These are phyloP conservation scores for Pituophis catenifer DNA, from an alignment of 2,113 vertebrate genomes.

Conservation along the genomic window DNA sequence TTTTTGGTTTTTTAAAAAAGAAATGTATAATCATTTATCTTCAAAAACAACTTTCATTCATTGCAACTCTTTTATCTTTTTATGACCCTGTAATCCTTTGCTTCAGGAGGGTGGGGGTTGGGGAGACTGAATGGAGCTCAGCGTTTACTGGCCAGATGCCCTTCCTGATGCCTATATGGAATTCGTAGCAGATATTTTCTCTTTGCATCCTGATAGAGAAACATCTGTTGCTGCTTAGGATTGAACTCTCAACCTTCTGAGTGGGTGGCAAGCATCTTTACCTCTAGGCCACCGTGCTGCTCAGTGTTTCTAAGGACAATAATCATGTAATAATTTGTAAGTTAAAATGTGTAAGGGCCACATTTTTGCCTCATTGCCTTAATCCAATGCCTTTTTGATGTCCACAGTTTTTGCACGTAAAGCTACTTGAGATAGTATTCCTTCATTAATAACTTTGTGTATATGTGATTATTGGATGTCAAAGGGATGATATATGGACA, in stretches of 20 bases:
- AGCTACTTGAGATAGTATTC: neutral
- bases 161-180: neutral
- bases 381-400: neutral
- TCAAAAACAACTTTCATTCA: neutral
- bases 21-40: neutral
- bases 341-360: neutral
- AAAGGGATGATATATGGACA: neutral
- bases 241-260: neutral
- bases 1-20: neutral
- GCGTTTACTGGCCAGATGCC: neutral
- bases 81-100: neutral
- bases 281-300: neutral
- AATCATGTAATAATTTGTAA: neutral
- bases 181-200: neutral
- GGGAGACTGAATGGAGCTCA: neutral
- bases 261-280: neutral
- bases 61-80: too few species aligned
- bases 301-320: neutral
- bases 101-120: neutral
- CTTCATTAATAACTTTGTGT: neutral
- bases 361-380: neutral
- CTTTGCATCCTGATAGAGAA: neutral
- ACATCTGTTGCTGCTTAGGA: neutral
- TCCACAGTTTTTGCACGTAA: neutral
- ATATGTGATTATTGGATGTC: neutral